Evolutionary conservation across 2,797 vertebrate species (phyloP), one percentile per base, ranked within the genome.

Genomic region (Carcharodon carcharias): DNA sequence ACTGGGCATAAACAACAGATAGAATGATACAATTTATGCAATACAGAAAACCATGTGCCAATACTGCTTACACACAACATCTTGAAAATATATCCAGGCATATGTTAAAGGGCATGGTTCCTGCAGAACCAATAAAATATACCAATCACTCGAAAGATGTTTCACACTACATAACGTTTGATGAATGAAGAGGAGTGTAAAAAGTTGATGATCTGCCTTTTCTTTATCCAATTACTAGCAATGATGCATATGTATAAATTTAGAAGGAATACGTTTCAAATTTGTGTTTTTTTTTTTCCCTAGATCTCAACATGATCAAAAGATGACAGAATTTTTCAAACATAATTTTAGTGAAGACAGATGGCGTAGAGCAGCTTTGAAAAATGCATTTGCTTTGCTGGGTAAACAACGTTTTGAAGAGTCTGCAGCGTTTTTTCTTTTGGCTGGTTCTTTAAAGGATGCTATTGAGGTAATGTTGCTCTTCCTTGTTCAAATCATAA

Each of bases 371-470:
- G 99, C 99, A 23, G 99, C 99, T 96, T 98, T 99, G 97, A 99
- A 99, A 97, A 99, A 99, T 31, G 99, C 99, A 96, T 99, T 99
- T 97, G 98, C 99, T 96, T 98, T 99, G 97, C 98, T 99, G 97
- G 99, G 99, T 96, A 99, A 99, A 97, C 99, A 99, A 96, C 99
- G 99, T 96, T 99, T 99, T 97, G 99, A 99, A 97, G 99, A 99
- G 96, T 99, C 99, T 0, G 99, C 99, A 92, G 99, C 99, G 31
- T 99, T 99, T 97, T 99, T 99, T 97, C 98, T 99, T 95, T 98
- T 99, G 96, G 99, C 99, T 96, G 99, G 99, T 87, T 99, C 99
- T 28, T 97, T 99, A 97, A 99, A 99, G 98, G 99, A 99, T 96
- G 99, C 99, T 96, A 99, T 99, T 96, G 99, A 99, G 99, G 99